A percentile compares a stretch with the other conserved stretches of the same genome.
Conservation (phyloP, 1,140 invertebrate species). For the Rhagoletis pomonella region DNA sequence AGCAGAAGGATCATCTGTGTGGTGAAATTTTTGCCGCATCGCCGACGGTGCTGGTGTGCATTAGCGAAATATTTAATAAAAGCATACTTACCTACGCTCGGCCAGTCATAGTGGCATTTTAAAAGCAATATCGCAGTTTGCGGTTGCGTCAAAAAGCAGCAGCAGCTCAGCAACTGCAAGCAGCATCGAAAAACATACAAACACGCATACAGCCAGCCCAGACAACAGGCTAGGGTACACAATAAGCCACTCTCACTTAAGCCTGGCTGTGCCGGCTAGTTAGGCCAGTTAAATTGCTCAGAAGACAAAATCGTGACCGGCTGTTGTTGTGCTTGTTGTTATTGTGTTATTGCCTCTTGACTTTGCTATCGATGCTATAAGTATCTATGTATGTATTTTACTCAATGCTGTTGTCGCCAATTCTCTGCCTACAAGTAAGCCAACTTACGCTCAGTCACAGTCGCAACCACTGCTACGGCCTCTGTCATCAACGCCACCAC, state of each 20-base stretch:
- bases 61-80: background rate
- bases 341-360: background rate
- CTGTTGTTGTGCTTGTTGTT: background rate
- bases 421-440: conserved; percentile 7
- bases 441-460: background rate
- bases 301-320: background rate
- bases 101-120: background rate
- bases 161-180: background rate
- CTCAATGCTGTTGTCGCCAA: background rate
- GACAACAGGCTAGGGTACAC: background rate
- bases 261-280: background rate
- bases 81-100: background rate
- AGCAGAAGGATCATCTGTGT: background rate
- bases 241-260: conserved; percentile 26
- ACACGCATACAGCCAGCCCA: background rate
- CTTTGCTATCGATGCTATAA: background rate
- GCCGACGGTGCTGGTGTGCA: background rate
- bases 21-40: background rate
- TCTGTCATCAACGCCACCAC: background rate
- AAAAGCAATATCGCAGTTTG: background rate
- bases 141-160: background rate
- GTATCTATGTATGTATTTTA: background rate
- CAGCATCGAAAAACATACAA: background rate
- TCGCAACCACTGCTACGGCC: background rate
- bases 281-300: background rate